Evolutionary conservation across 2,888 invertebrate species (phyloP).

Genomic region (Selenia dentaria): DNA sequence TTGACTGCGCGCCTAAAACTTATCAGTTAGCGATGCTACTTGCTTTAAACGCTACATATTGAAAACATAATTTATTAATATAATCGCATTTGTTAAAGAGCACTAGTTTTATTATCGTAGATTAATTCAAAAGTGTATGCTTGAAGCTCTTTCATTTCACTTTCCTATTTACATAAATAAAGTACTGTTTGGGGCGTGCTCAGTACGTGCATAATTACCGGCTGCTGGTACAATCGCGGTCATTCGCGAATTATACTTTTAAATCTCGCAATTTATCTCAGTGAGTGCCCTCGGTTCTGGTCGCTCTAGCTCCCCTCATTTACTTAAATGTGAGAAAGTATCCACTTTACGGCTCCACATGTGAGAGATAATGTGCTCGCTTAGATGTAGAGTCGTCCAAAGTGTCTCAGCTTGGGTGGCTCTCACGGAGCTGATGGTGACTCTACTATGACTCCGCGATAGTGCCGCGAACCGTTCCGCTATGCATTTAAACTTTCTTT

Average conservation of each 20-base stretch:
- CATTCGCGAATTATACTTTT: conserved; percentile 12
- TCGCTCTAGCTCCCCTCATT: conserved; percentile 5
- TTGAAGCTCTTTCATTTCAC: conserved; percentile 6
- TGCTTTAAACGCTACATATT: too few relatives aligned
- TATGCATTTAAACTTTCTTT: conserved; percentile 29
- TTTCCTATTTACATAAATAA: conserved; percentile 5
- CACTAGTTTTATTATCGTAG: too few relatives aligned
- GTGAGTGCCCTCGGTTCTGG: neutral
- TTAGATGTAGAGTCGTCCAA: conserved; percentile 5
- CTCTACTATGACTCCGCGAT: conserved; percentile 11
- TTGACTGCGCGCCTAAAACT: too few relatives aligned
- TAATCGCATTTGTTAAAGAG: too few relatives aligned
- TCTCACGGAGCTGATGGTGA: too few relatives aligned
- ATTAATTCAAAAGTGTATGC: too few relatives aligned
- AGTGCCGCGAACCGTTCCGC: conserved; percentile 26
- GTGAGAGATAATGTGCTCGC: conserved; percentile 11
- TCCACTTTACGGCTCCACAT: too few relatives aligned
- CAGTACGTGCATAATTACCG: conserved; percentile 4
- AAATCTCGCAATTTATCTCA: conserved; percentile 9
- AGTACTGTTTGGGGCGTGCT: conserved; percentile 4
- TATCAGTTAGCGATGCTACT: too few relatives aligned
- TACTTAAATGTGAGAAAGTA: conserved; percentile 27
- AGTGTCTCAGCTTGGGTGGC: conserved; percentile 3
- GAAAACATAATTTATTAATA: too few relatives aligned
- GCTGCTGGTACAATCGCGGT: neutral